Evolutionary conservation across 2,797 vertebrate species (phyloP).

Genomic region (Poecilia gillii): DNA sequence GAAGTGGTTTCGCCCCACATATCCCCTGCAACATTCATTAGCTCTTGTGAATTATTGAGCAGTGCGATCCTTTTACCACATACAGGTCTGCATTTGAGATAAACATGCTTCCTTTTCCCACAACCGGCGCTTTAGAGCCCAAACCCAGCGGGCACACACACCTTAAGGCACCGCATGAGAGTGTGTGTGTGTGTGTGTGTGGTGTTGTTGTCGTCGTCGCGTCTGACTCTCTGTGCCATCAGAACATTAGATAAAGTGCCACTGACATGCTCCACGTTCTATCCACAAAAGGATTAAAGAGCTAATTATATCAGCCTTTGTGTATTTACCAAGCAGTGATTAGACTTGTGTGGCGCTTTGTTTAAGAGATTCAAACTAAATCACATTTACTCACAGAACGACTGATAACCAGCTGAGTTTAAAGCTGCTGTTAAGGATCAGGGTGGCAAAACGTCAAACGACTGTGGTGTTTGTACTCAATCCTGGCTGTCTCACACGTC

Average conservation of each 20-base stretch:
- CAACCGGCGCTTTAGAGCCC: slow-evolving; percentile 73
- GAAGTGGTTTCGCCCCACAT: slow-evolving; percentile 87
- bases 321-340: slow-evolving; percentile 70
- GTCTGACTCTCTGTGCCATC: slow-evolving; percentile 34
- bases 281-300: slow-evolving; percentile 66
- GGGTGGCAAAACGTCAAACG: slow-evolving; percentile 42
- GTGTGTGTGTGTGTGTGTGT: neutral
- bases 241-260: slow-evolving; percentile 41
- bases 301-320: slow-evolving; percentile 74
- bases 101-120: slow-evolving; percentile 81
- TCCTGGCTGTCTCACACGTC: slow-evolving; percentile 36
- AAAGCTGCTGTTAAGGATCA: slow-evolving; percentile 49
- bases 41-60: slow-evolving; percentile 90
- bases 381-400: slow-evolving; percentile 66
- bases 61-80: slow-evolving; percentile 88
- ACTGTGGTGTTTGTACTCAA: slow-evolving; percentile 44
- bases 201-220: neutral
- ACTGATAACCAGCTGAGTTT: slow-evolving; percentile 55
- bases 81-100: slow-evolving; percentile 78
- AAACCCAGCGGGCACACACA: slow-evolving; percentile 53
- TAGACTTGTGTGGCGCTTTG: slow-evolving; percentile 69
- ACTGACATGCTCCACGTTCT: slow-evolving; percentile 45
- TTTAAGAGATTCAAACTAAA: slow-evolving; percentile 69
- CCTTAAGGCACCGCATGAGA: slow-evolving; percentile 18
- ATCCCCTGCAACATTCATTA: slow-evolving; percentile 93